A percentile compares a stretch with the other conserved stretches of the same genome.
phyloP scores from a whole-genome alignment of 2,797 vertebrate species.

The Scleropages formosus region DNA sequence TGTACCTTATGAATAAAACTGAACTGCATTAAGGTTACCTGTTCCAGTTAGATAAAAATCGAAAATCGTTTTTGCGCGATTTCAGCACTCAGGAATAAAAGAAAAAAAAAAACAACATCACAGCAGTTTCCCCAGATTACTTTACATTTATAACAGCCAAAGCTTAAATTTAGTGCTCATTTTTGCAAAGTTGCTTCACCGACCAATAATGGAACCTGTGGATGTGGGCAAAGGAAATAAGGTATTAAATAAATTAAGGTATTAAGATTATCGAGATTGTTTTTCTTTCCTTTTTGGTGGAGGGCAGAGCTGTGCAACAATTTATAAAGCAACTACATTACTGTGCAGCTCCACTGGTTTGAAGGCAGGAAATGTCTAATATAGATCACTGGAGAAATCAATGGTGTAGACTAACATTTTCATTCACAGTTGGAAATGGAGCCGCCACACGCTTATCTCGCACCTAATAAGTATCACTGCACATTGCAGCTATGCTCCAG shows the following conservation, averaged over 20 bases:
- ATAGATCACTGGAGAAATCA: conserved; percentile 5
- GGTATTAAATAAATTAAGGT: background rate
- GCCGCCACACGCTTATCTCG: too few relatives aligned
- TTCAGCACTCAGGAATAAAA: too few relatives aligned
- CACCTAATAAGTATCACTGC: too few relatives aligned
- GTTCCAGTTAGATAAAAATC: too few relatives aligned
- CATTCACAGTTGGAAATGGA: background rate
- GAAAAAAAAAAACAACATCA: too few relatives aligned
- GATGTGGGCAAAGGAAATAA: background rate
- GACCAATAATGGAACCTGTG: background rate
- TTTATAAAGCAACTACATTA: background rate
- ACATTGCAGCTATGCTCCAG: conserved; percentile 2
- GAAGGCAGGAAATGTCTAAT: background rate
- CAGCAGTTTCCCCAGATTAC: too few relatives aligned
- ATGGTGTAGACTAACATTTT: conserved; percentile 4
- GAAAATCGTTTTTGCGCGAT: too few relatives aligned
- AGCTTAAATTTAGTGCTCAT: background rate
- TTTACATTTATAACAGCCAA: too few relatives aligned
- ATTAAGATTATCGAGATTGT: background rate
- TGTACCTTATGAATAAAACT: too few relatives aligned
- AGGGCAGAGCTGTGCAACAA: too few relatives aligned
- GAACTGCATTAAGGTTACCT: too few relatives aligned
- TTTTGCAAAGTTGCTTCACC: background rate
- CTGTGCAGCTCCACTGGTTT: conserved; percentile 12
- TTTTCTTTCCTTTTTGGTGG: too few relatives aligned